Evolutionary conservation across 2,797 vertebrate species (phyloP).

Genomic region (Potorous gilbertii): DNA sequence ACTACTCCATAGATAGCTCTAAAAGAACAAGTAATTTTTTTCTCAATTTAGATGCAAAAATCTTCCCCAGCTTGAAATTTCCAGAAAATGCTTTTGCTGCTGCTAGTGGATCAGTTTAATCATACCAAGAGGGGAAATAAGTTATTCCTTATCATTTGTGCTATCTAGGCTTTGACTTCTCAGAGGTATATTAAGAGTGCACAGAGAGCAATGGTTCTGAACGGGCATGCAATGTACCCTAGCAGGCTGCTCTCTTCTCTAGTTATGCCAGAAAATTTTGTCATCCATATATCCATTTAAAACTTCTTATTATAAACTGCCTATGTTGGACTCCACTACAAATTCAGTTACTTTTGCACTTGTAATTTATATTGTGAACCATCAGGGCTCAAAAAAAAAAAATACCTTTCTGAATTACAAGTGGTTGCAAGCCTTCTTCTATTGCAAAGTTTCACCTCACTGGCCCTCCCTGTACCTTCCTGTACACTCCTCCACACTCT

Average conservation of each 20-base stretch:
- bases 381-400: background rate
- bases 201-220: background rate
- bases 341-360: background rate
- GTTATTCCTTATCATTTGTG: background rate
- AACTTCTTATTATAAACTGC: background rate
- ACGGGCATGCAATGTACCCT: background rate
- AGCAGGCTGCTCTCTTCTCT: background rate
- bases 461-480: background rate
- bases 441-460: background rate
- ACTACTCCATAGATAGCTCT: background rate
- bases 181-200: background rate
- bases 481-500: background rate
- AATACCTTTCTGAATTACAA: background rate
- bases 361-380: background rate
- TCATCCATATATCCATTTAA: background rate
- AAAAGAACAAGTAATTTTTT: background rate
- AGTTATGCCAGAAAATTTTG: background rate
- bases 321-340: background rate
- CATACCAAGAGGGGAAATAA: background rate
- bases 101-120: background rate
- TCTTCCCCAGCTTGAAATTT: background rate
- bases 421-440: background rate
- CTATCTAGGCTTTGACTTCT: background rate
- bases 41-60: background rate
- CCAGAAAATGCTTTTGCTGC: background rate